Base-by-base conservation (phyloP, 2,797 vertebrate genomes). In the Paguma larvata region DNA sequence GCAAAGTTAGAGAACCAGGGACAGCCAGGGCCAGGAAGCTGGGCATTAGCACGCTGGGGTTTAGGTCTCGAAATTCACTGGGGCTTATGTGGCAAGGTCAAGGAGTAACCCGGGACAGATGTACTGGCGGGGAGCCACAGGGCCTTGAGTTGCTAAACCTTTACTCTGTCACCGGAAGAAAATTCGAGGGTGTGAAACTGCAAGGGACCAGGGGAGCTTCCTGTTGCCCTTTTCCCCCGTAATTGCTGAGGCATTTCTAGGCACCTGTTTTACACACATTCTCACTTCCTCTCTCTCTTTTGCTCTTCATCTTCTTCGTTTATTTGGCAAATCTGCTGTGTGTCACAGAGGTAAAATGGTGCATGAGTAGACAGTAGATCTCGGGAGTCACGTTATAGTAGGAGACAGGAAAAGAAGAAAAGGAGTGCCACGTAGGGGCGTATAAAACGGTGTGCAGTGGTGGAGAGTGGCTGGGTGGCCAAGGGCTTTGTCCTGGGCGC, bases 151-250 rank as follows among this genome's bases (percentile, higher is more conserved):
- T 94, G 90, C 95, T 16, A 85, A 68, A 85, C 93, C 91, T 96
- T 95, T 75, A 84, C 53, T 83, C 59, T 70, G 5, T 56, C 92
- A 95, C 88, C 25, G 34, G 95, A 96, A 96, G 94, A 77, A 94
- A 84, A 80, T 86, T 84, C 63, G 16, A 67, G 70, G 84, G 72
- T 97, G 72, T 97, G 93, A 97, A 95, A 59, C 95, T 83, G 38
- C 87, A 90, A 63, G 87, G 79, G n/a, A 41, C 65, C 59, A 6
- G 3, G 30, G 44, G 63, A 27, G 14, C 59, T 63, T 94, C 77
- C 82, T 95, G 32, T 90, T 96, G 41, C n/a, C 32, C 15, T 25
- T 59, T 72, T 23, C 25, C 44, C 6, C 21, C 41, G 34, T 68
- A 75, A 80, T 56, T 92, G 53, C 51, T 86, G 65, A n/a, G 79